phyloP scores from a whole-genome alignment of 2,113 vertebrate genomes.

The Montifringilla adamsi region DNA sequence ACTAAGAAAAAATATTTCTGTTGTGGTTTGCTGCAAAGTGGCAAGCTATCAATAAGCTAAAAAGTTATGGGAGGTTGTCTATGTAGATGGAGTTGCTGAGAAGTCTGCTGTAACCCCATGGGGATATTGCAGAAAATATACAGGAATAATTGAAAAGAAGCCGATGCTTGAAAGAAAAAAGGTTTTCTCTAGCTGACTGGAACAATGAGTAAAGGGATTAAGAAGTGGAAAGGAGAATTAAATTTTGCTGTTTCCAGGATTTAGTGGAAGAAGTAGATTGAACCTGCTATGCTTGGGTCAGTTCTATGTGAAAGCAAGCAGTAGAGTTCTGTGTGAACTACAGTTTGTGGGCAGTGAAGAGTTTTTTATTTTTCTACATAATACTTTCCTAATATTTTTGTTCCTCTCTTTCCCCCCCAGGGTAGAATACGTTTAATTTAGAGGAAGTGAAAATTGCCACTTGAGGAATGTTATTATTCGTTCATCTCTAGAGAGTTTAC shows the following conservation, averaged over 20 bases:
- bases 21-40: neutral
- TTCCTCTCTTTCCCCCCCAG: neutral
- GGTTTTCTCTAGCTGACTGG: neutral
- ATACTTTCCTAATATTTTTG: neutral
- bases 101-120: neutral
- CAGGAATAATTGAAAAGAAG: neutral
- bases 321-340: neutral
- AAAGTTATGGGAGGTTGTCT: neutral
- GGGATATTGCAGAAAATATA: neutral
- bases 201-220: neutral
- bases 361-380: neutral
- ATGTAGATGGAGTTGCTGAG: neutral
- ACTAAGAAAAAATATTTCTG: neutral
- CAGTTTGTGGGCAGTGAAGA: neutral
- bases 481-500: neutral
- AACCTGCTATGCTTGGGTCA: neutral
- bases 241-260: neutral
- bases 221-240: neutral
- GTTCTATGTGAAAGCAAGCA: neutral
- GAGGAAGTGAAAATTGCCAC: neutral
- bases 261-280: neutral
- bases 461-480: neutral
- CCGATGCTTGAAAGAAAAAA: neutral
- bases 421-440: neutral
- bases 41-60: neutral